phyloP scores from a whole-genome alignment of 2,113 vertebrate genomes.

The Loxodonta africana region DNA sequence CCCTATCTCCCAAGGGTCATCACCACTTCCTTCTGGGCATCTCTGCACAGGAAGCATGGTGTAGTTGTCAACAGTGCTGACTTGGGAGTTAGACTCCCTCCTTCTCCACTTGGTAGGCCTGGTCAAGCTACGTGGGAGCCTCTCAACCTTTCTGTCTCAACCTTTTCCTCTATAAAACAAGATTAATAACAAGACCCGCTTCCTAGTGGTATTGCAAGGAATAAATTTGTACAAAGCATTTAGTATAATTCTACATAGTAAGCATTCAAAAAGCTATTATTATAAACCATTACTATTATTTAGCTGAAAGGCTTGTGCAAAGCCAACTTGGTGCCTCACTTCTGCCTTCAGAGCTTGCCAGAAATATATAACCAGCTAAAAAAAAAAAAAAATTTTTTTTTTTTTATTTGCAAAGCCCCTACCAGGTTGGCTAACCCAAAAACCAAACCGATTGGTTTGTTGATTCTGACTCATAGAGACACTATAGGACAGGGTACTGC shows the following conservation, averaged over 20 bases:
- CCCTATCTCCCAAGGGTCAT: not conserved
- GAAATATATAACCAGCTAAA: not conserved
- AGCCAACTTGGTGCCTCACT: not conserved
- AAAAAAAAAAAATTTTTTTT: too few relatives aligned
- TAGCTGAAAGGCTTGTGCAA: not conserved
- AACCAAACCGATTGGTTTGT: not conserved
- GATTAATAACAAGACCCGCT: constrained; percentile 17
- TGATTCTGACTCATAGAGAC: not conserved
- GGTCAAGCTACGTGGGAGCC: not conserved
- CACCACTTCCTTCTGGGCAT: not conserved
- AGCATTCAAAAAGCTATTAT: constrained; percentile 32
- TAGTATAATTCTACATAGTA: not conserved
- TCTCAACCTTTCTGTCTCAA: not conserved
- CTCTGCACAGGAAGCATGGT: not conserved
- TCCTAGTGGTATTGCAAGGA: not conserved
- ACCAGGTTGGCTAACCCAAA: not conserved
- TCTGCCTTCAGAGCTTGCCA: constrained; percentile 1
- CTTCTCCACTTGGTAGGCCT: not conserved
- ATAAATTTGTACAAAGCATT: not conserved
- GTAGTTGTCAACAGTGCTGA: not conserved
- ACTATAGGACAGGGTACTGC: not conserved
- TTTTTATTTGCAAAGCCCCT: not conserved
- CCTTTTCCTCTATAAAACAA: constrained; percentile 53
- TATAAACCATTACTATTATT: not conserved
- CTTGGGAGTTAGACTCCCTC: not conserved